Evolutionary conservation across 2,888 invertebrate genomes (phyloP).

Genomic region (Cyrtodaria siliqua): DNA sequence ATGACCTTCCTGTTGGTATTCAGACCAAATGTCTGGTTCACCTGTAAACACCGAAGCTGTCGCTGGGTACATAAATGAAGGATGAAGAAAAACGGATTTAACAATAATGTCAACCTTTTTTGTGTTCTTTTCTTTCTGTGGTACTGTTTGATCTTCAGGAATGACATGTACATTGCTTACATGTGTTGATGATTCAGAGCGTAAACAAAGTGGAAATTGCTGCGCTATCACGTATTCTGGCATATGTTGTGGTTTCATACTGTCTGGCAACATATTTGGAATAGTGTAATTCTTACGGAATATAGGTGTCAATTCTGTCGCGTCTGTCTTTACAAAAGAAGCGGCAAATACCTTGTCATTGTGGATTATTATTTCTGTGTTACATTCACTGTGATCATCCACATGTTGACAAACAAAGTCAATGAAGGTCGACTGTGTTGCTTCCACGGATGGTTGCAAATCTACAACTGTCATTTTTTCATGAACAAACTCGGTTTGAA

Average conservation of each 20-base stretch:
- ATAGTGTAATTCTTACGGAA: background rate
- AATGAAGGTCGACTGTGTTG: background rate
- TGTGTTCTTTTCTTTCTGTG: background rate
- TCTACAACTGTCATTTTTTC: constrained; percentile 32
- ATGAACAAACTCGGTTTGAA: constrained; percentile 23
- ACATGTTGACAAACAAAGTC: background rate
- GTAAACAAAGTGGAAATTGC: background rate
- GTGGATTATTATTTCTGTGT: no score
- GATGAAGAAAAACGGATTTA: background rate
- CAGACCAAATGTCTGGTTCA: background rate
- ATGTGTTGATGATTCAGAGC: background rate
- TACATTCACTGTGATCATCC: background rate
- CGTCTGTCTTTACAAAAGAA: no score
- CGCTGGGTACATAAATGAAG: background rate
- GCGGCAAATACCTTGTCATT: no score
- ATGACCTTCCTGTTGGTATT: background rate
- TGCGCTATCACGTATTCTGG: background rate
- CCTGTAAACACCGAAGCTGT: background rate
- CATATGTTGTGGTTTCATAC: background rate
- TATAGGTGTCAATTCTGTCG: background rate
- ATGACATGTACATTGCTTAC: background rate
- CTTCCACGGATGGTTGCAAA: constrained; percentile 6
- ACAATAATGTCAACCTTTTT: background rate
- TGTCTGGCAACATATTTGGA: background rate
- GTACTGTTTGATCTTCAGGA: background rate